Percentiles rank a stretch among this genome's conserved stretches.
These are phyloP conservation scores for Palythoa caribaeorum DNA, from an alignment of 92 coral and sea anemone genomes.

Conservation along the genomic window DNA sequence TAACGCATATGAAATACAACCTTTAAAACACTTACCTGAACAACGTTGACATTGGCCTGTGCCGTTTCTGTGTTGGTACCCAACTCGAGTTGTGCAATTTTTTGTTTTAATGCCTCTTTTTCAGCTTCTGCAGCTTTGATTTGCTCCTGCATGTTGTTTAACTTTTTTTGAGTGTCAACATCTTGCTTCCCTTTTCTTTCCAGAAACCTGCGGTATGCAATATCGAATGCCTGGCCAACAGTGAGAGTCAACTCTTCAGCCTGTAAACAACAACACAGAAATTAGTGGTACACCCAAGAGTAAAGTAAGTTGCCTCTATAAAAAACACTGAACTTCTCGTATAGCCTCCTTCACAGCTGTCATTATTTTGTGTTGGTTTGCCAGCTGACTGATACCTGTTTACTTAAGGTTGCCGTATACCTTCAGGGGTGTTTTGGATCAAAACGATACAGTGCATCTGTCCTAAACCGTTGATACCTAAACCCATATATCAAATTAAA, in stretches of 20 bases:
- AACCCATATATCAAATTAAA: no score
- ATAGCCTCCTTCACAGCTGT: no score
- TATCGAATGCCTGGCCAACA: constrained; percentile 97
- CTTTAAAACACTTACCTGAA: constrained; percentile 26
- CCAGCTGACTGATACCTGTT: no score
- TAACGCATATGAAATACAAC: no score
- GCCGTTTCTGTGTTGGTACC: constrained; percentile 39
- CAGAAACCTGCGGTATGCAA: constrained; percentile 90
- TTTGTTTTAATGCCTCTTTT: constrained; percentile 84
- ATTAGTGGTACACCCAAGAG: no score
- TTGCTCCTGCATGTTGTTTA: constrained; percentile 77
- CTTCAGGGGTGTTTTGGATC: no score
- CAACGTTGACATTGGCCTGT: constrained; percentile 24
- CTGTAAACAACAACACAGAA: constrained; percentile 43
- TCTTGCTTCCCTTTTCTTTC: constrained; percentile 78
- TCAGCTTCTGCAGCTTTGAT: constrained; percentile 90
- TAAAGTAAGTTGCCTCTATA: no score
- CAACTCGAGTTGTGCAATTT: constrained; percentile 83
- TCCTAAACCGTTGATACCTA: no score
- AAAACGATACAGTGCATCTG: no score
- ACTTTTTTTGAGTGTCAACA: constrained; percentile 48
- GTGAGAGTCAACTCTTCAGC: constrained; percentile 95
- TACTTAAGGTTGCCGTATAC: no score
- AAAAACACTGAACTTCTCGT: no score
- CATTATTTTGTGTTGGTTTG: no score